These are phyloP conservation scores for Hoplodrina blanda DNA, from an alignment of 2,888 invertebrate genomes.

Conservation along the genomic window DNA sequence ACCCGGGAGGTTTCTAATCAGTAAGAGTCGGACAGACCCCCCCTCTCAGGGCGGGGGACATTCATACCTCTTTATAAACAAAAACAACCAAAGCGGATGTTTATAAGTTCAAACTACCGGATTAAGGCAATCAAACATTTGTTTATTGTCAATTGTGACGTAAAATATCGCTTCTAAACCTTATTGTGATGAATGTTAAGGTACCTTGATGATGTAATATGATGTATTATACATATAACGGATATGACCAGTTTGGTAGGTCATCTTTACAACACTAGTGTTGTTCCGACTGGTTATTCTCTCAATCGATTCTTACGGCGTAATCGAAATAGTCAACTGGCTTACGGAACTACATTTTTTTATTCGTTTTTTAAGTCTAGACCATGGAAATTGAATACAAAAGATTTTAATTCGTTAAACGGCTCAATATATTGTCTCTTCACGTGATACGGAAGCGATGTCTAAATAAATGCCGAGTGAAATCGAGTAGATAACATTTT, in stretches of 20 bases:
- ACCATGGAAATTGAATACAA: constrained; percentile 31
- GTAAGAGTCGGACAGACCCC: too few relatives aligned
- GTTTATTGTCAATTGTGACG: too few relatives aligned
- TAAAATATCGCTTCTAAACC: background rate
- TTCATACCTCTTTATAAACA: too few relatives aligned
- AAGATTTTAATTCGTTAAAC: constrained; percentile 33
- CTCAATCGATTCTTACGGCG: constrained; percentile 14
- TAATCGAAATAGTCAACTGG: constrained; percentile 6
- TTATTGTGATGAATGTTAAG: background rate
- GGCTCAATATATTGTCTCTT: constrained; percentile 25
- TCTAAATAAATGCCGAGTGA: constrained; percentile 49
- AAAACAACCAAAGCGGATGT: too few relatives aligned
- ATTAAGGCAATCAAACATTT: too few relatives aligned
- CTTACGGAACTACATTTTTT: constrained; percentile 38
- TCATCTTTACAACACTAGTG: constrained; percentile 13
- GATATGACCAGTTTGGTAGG: constrained; percentile 14
- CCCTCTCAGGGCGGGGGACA: too few relatives aligned
- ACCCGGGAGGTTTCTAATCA: too few relatives aligned
- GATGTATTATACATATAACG: background rate
- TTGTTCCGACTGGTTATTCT: background rate
- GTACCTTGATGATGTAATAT: constrained; percentile 10
- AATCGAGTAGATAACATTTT: constrained; percentile 35
- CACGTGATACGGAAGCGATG: constrained; percentile 50
- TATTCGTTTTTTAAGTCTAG: constrained; percentile 15
- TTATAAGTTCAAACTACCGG: too few relatives aligned